These are phyloP conservation scores for Styela plicata DNA, from an alignment of 23 tunicate genomes.

Conservation along the genomic window DNA sequence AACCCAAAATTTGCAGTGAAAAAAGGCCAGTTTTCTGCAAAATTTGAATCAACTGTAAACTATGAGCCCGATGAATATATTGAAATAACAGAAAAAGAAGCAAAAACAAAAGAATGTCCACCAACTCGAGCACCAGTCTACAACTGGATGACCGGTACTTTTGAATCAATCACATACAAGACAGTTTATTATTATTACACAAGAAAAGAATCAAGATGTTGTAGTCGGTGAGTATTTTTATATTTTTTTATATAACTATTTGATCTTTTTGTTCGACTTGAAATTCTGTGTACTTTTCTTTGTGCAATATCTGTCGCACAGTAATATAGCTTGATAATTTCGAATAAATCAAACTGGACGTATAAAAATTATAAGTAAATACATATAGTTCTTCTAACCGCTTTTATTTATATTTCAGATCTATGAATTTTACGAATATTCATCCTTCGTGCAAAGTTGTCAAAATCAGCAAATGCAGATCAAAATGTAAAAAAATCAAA, in stretches of 20 bases:
- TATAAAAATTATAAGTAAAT: too few species aligned
- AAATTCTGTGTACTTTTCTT: too few species aligned
- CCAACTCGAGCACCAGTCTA: conserved; percentile 22
- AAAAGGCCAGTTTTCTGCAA: not conserved
- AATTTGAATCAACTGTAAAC: not conserved
- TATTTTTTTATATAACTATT: too few species aligned
- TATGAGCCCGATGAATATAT: not conserved
- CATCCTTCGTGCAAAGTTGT: conserved; percentile 26
- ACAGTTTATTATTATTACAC: not conserved
- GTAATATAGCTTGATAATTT: too few species aligned
- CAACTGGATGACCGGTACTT: conserved; percentile 9
- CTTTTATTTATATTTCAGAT: conserved; percentile 13
- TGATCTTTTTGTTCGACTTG: too few species aligned
- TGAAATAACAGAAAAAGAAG: conserved; percentile 5
- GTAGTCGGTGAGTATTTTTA: conserved; percentile 15
- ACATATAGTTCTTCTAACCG: too few species aligned
- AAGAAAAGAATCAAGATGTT: conserved; percentile 8
- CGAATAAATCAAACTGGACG: too few species aligned
- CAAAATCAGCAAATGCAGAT: not conserved
- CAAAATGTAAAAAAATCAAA: conserved; percentile 11
- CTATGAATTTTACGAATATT: not conserved
- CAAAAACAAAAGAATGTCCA: conserved; percentile 16
- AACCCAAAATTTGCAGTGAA: not conserved
- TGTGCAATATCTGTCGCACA: too few species aligned
- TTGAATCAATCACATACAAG: conserved; percentile 8